These are phyloP conservation scores for Drosophila ochracea DNA, from an alignment of 2,888 invertebrate genomes.

Conservation along the genomic window DNA sequence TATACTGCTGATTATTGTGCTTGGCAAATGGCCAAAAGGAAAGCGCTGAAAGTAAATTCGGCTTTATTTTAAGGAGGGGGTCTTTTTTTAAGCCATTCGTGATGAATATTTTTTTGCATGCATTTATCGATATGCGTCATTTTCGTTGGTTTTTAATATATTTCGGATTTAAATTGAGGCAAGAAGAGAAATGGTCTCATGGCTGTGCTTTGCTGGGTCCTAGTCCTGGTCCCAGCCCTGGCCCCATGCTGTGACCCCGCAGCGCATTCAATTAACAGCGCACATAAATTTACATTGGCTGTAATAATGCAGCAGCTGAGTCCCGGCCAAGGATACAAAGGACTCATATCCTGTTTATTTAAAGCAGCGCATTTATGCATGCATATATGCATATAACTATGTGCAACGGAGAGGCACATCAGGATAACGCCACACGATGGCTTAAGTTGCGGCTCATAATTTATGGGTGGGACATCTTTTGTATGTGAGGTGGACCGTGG, in stretches of 20 bases:
- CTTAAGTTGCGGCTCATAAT: conserved; percentile 69
- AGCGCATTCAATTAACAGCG: conserved; percentile 75
- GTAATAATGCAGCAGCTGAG: conserved; percentile 75
- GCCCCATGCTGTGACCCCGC: conserved; percentile 53
- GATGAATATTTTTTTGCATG: conserved; percentile 65
- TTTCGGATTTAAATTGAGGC: conserved; percentile 70
- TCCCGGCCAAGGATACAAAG: conserved; percentile 49
- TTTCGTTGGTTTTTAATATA: conserved; percentile 59
- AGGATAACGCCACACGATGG: conserved; percentile 38
- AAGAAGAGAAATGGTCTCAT: conserved; percentile 11
- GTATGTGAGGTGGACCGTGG: background rate
- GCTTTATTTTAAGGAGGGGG: conserved; percentile 4
- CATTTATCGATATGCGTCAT: conserved; percentile 66
- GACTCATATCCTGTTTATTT: conserved; percentile 66
- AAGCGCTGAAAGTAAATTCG: conserved; percentile 5
- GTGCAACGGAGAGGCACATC: conserved; percentile 28
- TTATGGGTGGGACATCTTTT: conserved; percentile 48
- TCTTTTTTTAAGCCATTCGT: conserved; percentile 1
- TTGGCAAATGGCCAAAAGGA: conserved; percentile 66
- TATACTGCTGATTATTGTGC: conserved; percentile 73
- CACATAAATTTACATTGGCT: conserved; percentile 75
- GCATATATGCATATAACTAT: conserved; percentile 14
- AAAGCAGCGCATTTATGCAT: conserved; percentile 64
- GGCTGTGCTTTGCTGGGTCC: conserved; percentile 16
- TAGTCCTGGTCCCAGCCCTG: conserved; percentile 3